Conservation (phyloP, 2,113 vertebrate genomes). For the Sterrhoptilus dennistouni region DNA sequence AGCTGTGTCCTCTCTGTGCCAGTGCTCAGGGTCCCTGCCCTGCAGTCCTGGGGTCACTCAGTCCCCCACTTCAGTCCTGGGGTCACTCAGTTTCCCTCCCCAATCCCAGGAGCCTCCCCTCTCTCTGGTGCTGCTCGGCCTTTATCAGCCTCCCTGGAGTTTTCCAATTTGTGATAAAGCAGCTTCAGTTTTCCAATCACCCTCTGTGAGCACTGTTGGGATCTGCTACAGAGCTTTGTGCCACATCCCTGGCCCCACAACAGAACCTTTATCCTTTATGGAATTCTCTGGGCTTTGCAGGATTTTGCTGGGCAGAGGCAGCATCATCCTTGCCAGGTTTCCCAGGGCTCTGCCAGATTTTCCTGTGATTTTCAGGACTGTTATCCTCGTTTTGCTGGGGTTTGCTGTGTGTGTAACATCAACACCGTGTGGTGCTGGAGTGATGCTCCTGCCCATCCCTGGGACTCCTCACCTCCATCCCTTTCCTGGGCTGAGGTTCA, state of each 20-base stretch:
- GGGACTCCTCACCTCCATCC: not conserved
- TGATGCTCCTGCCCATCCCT: not conserved
- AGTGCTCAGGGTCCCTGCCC: not conserved
- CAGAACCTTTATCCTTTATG: rapidly evolving
- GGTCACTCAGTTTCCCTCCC: not conserved
- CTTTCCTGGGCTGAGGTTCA: not conserved
- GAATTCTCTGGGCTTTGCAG: rapidly evolving
- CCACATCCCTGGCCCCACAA: rapidly evolving
- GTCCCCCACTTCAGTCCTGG: rapidly evolving
- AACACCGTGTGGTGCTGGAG: rapidly evolving
- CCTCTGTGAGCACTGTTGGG: not conserved
- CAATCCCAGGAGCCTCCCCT: rapidly evolving
- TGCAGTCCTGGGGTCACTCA: not conserved
- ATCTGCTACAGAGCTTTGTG: rapidly evolving
- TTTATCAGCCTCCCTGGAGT: not conserved
- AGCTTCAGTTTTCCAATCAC: not conserved
- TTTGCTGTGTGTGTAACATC: not conserved
- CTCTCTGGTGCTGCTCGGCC: not conserved
- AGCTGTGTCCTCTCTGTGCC: not conserved
- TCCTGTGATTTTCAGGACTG: not conserved
- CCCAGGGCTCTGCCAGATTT: not conserved
- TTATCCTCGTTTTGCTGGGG: rapidly evolving
- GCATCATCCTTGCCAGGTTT: not conserved
- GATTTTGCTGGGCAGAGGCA: not conserved
- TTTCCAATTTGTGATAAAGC: rapidly evolving